Conservation (phyloP, 2,113 vertebrate genomes). For the Pygoscelis antarcticus region DNA sequence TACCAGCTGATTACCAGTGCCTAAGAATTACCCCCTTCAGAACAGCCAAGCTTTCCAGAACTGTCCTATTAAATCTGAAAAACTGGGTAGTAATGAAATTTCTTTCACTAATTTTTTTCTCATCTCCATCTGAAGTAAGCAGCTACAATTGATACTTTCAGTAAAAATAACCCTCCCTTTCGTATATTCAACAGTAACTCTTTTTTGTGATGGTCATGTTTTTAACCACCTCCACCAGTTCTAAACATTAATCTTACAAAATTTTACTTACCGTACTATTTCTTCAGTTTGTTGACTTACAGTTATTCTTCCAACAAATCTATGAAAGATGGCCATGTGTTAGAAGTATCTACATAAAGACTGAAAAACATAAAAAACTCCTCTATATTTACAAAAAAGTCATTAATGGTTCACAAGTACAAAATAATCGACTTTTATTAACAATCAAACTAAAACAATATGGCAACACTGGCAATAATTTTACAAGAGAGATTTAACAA, state of each 20-base stretch:
- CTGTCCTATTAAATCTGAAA: neutral
- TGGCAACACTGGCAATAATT: neutral
- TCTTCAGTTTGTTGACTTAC: slow-evolving; percentile 89
- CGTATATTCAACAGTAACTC: neutral
- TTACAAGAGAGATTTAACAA: neutral
- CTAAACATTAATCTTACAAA: neutral
- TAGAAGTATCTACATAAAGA: slow-evolving; percentile 1
- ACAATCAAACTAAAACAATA: neutral
- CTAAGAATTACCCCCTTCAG: fast-evolving
- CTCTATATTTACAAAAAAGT: neutral
- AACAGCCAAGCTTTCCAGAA: neutral
- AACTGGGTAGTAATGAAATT: neutral
- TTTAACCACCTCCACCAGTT: neutral
- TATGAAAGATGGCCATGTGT: slow-evolving; percentile 57
- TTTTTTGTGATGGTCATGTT: neutral
- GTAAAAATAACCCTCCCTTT: neutral
- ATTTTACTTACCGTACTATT: slow-evolving; percentile 88
- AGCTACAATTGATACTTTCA: neutral
- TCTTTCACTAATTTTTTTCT: neutral
- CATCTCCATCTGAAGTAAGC: neutral
- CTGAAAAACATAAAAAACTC: neutral
- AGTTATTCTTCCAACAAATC: slow-evolving; percentile 94
- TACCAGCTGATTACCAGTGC: neutral
- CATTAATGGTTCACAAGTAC: neutral
- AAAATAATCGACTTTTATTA: neutral